A percentile compares a stretch with the other conserved stretches of the same genome.
Conservation (phyloP, 1,140 invertebrate species). For the Pemphigus obesinymphae region DNA sequence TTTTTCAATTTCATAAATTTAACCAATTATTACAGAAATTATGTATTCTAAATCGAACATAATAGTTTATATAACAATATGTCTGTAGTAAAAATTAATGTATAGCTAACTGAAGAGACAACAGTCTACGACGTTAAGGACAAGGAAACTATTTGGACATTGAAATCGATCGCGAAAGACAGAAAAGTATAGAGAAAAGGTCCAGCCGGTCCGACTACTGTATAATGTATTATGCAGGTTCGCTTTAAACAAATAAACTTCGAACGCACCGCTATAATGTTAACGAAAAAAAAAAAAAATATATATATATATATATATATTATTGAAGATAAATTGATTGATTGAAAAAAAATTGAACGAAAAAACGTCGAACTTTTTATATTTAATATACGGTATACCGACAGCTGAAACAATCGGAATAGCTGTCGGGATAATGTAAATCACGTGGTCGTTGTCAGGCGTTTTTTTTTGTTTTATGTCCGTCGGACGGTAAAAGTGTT, state of each 20-base stretch:
- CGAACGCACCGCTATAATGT: background rate
- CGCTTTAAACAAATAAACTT: background rate
- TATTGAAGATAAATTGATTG: background rate
- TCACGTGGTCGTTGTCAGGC: background rate
- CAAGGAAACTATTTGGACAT: background rate
- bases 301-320: background rate
- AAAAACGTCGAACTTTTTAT: background rate
- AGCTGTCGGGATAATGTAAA: background rate
- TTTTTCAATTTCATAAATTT: no score
- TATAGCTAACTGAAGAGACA: no score
- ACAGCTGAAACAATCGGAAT: slow-evolving; percentile 1
- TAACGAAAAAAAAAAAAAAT: no score
- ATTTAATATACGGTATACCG: background rate
- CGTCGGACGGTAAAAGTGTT: background rate
- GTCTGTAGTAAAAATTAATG: no score
- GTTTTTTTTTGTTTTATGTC: background rate
- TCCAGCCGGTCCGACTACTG: background rate
- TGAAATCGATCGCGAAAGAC: background rate
- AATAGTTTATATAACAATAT: no score
- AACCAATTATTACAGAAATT: no score
- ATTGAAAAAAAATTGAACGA: no score
- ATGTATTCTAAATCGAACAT: no score
- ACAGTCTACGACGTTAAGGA: no score
- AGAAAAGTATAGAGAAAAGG: background rate
- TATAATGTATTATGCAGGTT: background rate